Conservation (phyloP, 2,797 vertebrate genomes). For the Petrocephalus sullivani region DNA sequence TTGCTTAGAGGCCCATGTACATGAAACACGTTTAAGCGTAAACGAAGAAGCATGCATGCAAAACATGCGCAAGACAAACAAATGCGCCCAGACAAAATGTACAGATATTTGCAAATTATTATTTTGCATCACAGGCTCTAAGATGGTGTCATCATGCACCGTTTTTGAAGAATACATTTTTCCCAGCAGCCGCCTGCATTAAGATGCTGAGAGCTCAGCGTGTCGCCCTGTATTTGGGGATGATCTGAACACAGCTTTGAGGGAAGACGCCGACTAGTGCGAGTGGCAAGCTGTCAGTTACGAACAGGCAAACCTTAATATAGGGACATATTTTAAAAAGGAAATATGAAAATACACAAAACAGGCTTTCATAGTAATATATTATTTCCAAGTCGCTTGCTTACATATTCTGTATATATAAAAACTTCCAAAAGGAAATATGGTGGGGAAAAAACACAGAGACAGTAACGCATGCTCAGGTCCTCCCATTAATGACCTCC, state of each 20-base stretch:
- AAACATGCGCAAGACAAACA: constrained; percentile 29
- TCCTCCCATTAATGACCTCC: neutral
- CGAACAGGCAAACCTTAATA: neutral
- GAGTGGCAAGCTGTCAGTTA: neutral
- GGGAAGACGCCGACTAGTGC: neutral
- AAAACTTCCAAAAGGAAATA: neutral
- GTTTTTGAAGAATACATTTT: neutral
- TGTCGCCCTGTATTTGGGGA: neutral
- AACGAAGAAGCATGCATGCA: neutral
- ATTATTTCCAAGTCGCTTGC: neutral
- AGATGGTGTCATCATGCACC: neutral
- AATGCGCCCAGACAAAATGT: neutral
- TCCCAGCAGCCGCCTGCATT: neutral
- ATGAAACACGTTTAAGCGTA: neutral
- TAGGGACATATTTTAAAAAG: neutral
- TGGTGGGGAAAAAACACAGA: neutral
- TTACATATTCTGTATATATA: neutral
- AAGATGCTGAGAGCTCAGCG: neutral
- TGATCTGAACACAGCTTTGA: neutral
- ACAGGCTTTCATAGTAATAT: neutral
- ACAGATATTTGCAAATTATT: neutral
- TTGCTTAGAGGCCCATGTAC: neutral
- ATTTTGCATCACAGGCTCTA: neutral
- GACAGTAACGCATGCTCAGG: neutral
- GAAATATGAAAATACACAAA: neutral